Conservation (phyloP, 2,888 invertebrate genomes). For the Spilosoma lubricipeda region DNA sequence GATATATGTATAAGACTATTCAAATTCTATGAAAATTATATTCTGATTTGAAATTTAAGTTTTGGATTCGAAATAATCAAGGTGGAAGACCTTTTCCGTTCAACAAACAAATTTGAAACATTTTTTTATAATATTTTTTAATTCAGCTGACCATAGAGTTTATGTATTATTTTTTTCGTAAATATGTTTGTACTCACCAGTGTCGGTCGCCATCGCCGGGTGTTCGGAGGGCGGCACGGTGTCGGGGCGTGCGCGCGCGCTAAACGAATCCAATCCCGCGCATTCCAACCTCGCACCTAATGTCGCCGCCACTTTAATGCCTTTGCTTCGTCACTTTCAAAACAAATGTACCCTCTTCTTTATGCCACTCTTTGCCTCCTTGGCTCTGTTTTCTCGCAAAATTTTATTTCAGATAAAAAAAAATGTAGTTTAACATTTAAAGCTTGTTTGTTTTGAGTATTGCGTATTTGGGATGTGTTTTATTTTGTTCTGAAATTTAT, state of each 20-base stretch:
- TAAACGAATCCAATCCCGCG: conserved; percentile 82
- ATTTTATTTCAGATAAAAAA: conserved; percentile 34
- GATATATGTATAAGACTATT: conserved; percentile 7
- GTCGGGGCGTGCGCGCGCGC: conserved; percentile 82
- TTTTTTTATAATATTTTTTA: neutral
- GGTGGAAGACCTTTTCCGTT: conserved; percentile 19
- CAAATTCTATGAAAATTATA: conserved; percentile 27
- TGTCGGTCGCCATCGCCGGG: conserved; percentile 85
- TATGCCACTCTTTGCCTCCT: conserved; percentile 45
- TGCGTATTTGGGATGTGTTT: conserved; percentile 54
- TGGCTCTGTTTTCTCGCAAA: conserved; percentile 29
- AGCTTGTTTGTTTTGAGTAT: conserved; percentile 62
- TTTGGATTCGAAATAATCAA: conserved; percentile 13
- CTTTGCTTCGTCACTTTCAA: conserved; percentile 47
- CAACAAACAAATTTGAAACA: neutral
- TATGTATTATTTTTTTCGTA: neutral
- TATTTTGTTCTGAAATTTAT: conserved; percentile 63
- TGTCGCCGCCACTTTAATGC: conserved; percentile 80
- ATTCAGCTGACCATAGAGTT: neutral
- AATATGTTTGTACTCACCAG: conserved; percentile 69
- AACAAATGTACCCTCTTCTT: conserved; percentile 25
- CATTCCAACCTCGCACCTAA: conserved; percentile 80
- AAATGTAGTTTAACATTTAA: conserved; percentile 55
- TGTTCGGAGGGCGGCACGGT: conserved; percentile 84
- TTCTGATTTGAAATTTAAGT: conserved; percentile 19